phyloP scores from a whole-genome alignment of 2,797 vertebrate species.

The Pseudomugil tenellus region DNA sequence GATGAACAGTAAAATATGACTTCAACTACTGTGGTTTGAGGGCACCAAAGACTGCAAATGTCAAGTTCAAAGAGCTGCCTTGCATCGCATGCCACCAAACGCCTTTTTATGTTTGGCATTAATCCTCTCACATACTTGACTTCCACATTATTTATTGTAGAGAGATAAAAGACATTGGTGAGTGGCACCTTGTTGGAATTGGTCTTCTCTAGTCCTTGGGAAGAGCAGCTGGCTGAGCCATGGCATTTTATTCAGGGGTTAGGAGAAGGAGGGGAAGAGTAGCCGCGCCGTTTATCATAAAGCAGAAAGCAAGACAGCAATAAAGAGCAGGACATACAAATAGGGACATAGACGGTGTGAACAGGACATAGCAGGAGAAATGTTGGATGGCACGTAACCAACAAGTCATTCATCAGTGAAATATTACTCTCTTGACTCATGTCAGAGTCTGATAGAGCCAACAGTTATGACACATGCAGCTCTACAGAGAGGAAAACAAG shows the following conservation, averaged over 20 bases:
- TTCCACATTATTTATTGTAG: slow-evolving; percentile 71
- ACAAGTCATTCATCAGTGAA: slow-evolving; percentile 56
- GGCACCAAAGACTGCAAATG: slow-evolving; percentile 36
- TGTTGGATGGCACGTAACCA: slow-evolving; percentile 39
- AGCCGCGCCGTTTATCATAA: slow-evolving; percentile 52
- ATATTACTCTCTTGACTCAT: slow-evolving; percentile 62
- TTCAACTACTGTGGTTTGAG: slow-evolving; percentile 12
- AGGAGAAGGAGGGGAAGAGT: slow-evolving; percentile 47
- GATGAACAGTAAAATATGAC: slow-evolving; percentile 12
- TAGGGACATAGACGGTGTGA: slow-evolving; percentile 53
- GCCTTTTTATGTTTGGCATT: slow-evolving; percentile 45
- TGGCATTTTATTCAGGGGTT: slow-evolving; percentile 70
- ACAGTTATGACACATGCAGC: slow-evolving; percentile 50
- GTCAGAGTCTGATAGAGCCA: slow-evolving; percentile 47
- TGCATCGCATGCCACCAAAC: slow-evolving; percentile 46
- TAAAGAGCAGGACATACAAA: slow-evolving; percentile 49
- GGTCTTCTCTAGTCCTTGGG: slow-evolving; percentile 52
- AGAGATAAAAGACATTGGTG: slow-evolving; percentile 70
- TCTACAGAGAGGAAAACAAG: slow-evolving; percentile 49
- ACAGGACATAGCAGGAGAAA: slow-evolving; percentile 54
- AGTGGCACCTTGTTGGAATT: slow-evolving; percentile 62
- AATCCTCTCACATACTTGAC: slow-evolving; percentile 56
- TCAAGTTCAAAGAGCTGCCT: slow-evolving; percentile 63
- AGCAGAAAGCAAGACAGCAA: slow-evolving; percentile 46
- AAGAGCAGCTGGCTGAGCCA: slow-evolving; percentile 67